Conservation (phyloP, 64 coral and sea anemone genomes). For the Catalaphyllia jardinei region DNA sequence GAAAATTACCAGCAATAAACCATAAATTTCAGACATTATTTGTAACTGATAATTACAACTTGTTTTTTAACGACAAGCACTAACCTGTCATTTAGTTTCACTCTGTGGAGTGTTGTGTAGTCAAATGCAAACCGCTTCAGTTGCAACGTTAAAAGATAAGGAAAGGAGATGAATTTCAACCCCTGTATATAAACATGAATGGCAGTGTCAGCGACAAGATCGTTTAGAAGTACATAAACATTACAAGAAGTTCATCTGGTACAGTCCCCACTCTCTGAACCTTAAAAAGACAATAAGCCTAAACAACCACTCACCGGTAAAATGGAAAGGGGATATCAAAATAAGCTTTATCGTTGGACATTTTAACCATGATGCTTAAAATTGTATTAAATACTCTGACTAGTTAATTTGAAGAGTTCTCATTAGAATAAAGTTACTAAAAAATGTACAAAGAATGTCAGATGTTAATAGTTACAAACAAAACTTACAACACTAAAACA, state of each 20-base stretch:
- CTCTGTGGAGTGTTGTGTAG: conserved; percentile 89
- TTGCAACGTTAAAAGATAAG: conserved; percentile 90
- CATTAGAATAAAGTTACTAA: too few species aligned
- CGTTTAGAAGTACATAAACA: too few species aligned
- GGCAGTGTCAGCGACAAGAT: not conserved
- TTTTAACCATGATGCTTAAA: too few species aligned
- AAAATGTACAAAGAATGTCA: too few species aligned
- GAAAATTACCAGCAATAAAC: not conserved
- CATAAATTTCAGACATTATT: too few species aligned
- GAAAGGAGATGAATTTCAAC: conserved; percentile 89
- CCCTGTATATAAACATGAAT: conserved; percentile 63
- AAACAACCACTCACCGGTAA: not conserved
- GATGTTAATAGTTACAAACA: too few species aligned
- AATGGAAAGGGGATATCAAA: not conserved
- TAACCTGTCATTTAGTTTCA: conserved; percentile 98
- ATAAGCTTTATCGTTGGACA: not conserved
- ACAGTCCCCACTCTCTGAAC: too few species aligned
- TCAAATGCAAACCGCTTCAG: conserved; percentile 99
- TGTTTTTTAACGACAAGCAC: conserved; percentile 9
- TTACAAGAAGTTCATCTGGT: too few species aligned
- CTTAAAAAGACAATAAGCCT: not conserved
- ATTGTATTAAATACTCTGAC: too few species aligned
- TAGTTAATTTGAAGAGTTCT: too few species aligned
- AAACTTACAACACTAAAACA: too few species aligned
- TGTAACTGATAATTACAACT: not conserved